Conservation (phyloP, 2,797 vertebrate species). For the Ambastaia sidthimunki region DNA sequence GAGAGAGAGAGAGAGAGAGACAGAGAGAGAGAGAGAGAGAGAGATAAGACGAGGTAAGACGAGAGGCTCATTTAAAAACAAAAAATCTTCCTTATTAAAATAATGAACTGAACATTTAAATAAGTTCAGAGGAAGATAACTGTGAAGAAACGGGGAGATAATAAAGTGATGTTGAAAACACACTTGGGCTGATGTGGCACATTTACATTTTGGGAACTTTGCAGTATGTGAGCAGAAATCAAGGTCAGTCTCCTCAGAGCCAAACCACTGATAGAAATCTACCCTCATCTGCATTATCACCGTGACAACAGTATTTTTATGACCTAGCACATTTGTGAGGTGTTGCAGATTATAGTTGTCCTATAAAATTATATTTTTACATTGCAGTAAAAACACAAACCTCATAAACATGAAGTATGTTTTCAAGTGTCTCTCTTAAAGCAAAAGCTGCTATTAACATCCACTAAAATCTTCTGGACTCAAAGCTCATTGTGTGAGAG, state of each 20-base stretch:
- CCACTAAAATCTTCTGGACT: too few relatives aligned
- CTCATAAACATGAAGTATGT: too few relatives aligned
- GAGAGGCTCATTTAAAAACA: background rate
- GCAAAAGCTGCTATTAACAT: too few relatives aligned
- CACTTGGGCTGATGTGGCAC: conserved; percentile 47
- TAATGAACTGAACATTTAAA: background rate
- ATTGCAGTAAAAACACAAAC: too few relatives aligned
- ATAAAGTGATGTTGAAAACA: background rate
- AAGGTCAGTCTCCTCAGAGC: conserved; percentile 25
- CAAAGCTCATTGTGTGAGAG: too few relatives aligned
- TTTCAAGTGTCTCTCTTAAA: too few relatives aligned
- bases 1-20: background rate
- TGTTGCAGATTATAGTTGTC: background rate
- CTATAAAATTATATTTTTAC: too few relatives aligned
- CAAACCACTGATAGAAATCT: conserved; percentile 3
- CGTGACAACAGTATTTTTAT: conserved; percentile 20
- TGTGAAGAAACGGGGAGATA: background rate
- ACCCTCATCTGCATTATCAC: conserved; percentile 45
- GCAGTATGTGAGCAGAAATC: conserved; percentile 35
- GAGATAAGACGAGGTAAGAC: background rate
- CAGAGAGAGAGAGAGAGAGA: too few relatives aligned
- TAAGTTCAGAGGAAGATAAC: background rate
- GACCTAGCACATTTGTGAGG: background rate
- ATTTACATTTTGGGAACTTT: conserved; percentile 14
- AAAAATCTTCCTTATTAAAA: background rate